Evolutionary conservation across 2,888 invertebrate species (phyloP).

Genomic region (Trichopoda pennipes): DNA sequence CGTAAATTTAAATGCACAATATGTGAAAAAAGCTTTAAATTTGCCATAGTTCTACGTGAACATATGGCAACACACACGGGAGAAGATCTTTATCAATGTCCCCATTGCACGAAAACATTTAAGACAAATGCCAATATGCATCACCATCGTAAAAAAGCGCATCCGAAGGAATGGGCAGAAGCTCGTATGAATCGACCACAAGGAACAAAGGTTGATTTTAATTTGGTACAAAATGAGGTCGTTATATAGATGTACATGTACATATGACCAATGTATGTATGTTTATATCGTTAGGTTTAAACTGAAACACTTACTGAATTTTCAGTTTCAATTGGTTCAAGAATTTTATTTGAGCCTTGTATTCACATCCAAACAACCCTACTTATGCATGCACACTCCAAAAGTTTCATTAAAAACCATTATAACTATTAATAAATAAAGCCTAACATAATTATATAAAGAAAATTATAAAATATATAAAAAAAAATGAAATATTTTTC

Average conservation of each 20-base stretch:
- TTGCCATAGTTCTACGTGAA: slow-evolving; percentile 69
- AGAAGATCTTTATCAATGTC: slow-evolving; percentile 72
- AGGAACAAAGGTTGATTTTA: slow-evolving; percentile 61
- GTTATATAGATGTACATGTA: slow-evolving; percentile 53
- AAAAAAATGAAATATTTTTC: no score
- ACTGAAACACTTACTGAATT: no score
- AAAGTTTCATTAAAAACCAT: no score
- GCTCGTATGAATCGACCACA: slow-evolving; percentile 64
- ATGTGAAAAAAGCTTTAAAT: slow-evolving; percentile 72
- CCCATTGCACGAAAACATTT: slow-evolving; percentile 73
- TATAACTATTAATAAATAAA: no score
- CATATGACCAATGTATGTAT: no score
- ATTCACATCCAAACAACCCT: no score
- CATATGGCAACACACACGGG: slow-evolving; percentile 74
- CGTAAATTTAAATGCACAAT: slow-evolving; percentile 70
- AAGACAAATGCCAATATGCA: slow-evolving; percentile 73
- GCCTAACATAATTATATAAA: no score
- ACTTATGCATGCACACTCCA: no score
- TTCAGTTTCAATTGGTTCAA: no score
- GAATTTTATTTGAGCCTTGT: no score
- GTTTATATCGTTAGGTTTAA: no score
- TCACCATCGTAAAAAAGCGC: slow-evolving; percentile 72
- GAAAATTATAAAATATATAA: no score
- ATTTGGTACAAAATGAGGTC: slow-evolving; percentile 65
- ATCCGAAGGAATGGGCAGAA: slow-evolving; percentile 72